phyloP scores from a whole-genome alignment of 2,888 invertebrate genomes.

The Apamea epomidion region DNA sequence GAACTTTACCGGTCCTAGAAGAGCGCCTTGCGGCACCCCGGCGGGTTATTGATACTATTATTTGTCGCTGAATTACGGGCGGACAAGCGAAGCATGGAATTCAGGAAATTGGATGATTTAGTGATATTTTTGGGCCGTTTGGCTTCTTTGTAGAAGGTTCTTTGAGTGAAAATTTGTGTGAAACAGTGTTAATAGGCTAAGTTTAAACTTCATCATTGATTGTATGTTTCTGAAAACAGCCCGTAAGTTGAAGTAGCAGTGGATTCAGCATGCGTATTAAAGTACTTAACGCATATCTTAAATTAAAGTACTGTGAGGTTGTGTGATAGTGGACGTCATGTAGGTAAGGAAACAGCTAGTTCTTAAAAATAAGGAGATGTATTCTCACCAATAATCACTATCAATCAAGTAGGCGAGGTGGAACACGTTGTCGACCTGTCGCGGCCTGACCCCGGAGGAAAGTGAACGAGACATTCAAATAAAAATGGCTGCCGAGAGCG shows the following conservation, averaged over 20 bases:
- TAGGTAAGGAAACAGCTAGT: background rate
- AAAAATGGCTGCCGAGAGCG: background rate
- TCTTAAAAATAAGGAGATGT: too few species aligned
- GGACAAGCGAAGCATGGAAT: conserved; percentile 51
- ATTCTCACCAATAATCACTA: background rate
- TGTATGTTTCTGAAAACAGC: background rate
- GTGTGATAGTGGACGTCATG: background rate
- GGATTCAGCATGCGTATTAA: background rate
- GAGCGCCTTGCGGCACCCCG: conserved; percentile 62
- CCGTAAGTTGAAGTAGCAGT: background rate
- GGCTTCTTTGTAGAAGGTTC: conserved; percentile 2
- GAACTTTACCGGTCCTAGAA: conserved; percentile 66
- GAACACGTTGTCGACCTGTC: background rate
- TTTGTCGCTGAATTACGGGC: conserved; percentile 58
- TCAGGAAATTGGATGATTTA: conserved; percentile 53
- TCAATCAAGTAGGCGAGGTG: background rate
- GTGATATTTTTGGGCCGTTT: conserved; percentile 22
- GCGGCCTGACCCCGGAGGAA: background rate
- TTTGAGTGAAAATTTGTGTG: conserved; percentile 5
- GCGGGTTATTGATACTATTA: conserved; percentile 62
- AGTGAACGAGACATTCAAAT: background rate
- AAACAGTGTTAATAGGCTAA: background rate
- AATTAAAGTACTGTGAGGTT: background rate
- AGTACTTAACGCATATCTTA: too few species aligned
- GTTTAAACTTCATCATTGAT: background rate